These are phyloP conservation scores for Pseudococcus longispinus DNA, from an alignment of 2,888 invertebrate genomes.

Conservation along the genomic window DNA sequence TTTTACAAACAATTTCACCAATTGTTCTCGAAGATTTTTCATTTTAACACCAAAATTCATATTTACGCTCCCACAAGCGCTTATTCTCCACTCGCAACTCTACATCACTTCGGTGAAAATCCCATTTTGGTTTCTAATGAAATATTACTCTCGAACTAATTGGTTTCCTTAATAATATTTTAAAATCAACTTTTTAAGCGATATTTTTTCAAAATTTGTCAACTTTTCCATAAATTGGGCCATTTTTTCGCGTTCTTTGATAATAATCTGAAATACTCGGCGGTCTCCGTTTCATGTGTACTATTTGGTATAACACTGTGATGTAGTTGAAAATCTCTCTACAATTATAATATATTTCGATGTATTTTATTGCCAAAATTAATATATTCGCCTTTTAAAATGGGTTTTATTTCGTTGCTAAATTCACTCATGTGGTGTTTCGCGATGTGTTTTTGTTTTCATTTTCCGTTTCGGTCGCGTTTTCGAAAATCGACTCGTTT, in stretches of 20 bases:
- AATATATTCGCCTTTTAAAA: background rate
- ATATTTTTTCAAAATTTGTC: background rate
- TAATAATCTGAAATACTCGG: background rate
- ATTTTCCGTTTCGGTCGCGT: background rate
- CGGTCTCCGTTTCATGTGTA: conserved; percentile 6
- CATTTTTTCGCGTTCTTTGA: background rate
- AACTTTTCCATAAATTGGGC: background rate
- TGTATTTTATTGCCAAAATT: background rate
- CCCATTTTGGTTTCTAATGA: background rate
- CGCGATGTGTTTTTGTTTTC: conserved; percentile 1
- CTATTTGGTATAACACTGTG: background rate
- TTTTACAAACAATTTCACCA: background rate
- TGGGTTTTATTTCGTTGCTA: background rate
- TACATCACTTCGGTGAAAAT: background rate
- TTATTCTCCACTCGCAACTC: background rate
- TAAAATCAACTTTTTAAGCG: background rate
- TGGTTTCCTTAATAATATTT: too few relatives aligned
- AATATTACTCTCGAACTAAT: background rate
- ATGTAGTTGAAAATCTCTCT: background rate
- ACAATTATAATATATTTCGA: background rate
- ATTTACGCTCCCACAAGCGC: background rate
- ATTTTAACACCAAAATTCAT: background rate
- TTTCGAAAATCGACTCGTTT: background rate
- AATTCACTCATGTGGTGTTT: background rate
- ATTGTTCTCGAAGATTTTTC: background rate